Evolutionary conservation across 37 sponge, comb jelly and placozoan genomes (phyloP).

Genomic region (Ephydatia muelleri): DNA sequence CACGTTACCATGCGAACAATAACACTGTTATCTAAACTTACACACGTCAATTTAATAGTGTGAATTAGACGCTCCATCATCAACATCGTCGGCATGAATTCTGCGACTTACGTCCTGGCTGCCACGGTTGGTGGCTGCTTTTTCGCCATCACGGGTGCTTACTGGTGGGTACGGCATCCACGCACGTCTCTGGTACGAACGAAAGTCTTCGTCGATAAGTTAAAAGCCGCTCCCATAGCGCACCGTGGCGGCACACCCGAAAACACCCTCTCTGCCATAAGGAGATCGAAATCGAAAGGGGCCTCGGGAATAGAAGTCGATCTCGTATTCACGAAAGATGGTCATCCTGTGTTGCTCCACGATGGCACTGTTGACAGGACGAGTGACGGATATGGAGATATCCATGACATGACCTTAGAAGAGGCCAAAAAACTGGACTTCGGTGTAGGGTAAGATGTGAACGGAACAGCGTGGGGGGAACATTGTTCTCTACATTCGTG

Average conservation of each 20-base stretch:
- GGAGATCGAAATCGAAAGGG: slow-evolving; percentile 39
- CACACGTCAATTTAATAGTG: neutral
- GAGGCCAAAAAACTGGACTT: slow-evolving; percentile 51
- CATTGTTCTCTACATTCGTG: neutral
- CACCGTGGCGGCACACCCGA: slow-evolving; percentile 77
- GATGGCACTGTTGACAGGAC: slow-evolving; percentile 55
- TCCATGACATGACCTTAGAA: slow-evolving; percentile 57
- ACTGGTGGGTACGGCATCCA: neutral
- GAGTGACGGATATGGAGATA: slow-evolving; percentile 38
- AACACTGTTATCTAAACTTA: too few relatives aligned
- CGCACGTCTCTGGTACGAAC: neutral
- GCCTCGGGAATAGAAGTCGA: slow-evolving; percentile 73
- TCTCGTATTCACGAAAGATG: slow-evolving; percentile 60
- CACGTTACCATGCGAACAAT: too few relatives aligned
- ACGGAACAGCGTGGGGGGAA: neutral
- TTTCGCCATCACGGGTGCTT: neutral
- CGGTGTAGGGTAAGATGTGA: slow-evolving; percentile 32
- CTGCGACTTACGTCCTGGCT: neutral
- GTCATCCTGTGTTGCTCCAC: slow-evolving; percentile 68
- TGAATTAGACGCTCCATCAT: neutral
- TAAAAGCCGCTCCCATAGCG: slow-evolving; percentile 31
- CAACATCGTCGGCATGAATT: neutral
- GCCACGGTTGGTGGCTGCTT: neutral
- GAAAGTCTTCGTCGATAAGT: slow-evolving; percentile 1
- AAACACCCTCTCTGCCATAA: slow-evolving; percentile 72